A percentile compares a stretch with the other conserved stretches of the same genome.
These are phyloP conservation scores for Acromyrmex echinatior DNA, from an alignment of 1,140 invertebrate species.

Conservation along the genomic window DNA sequence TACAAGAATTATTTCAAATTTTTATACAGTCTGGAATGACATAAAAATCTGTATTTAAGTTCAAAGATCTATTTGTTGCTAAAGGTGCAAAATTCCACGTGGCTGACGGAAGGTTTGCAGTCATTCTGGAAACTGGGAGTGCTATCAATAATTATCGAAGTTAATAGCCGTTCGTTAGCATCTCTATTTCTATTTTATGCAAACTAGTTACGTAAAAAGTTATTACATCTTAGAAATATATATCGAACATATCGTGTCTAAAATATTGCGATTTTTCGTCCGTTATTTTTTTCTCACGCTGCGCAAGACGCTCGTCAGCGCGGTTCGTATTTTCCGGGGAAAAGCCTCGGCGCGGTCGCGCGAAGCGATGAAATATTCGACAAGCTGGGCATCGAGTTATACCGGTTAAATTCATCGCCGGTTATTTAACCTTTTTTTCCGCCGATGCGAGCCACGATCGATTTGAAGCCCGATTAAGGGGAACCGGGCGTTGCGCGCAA, in stretches of 20 bases:
- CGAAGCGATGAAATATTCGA: constrained; percentile 65
- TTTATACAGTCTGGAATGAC: too few relatives aligned
- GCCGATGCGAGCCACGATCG: constrained; percentile 44
- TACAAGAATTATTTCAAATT: too few relatives aligned
- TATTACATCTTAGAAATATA: background rate
- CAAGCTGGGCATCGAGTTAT: constrained; percentile 56
- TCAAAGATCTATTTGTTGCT: too few relatives aligned
- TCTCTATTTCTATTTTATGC: too few relatives aligned
- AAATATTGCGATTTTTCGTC: background rate
- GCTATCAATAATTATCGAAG: background rate
- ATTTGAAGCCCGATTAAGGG: constrained; percentile 58
- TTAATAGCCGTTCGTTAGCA: background rate
- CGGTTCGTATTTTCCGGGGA: constrained; percentile 6
- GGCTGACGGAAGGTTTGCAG: too few relatives aligned
- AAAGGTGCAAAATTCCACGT: too few relatives aligned
- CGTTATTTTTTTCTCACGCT: background rate
- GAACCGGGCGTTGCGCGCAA: constrained; percentile 46
- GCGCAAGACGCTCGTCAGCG: background rate
- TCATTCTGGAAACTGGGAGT: too few relatives aligned
- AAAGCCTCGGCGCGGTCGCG: constrained; percentile 28
- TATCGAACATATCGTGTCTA: too few relatives aligned
- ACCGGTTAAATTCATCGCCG: constrained; percentile 55
- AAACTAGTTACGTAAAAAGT: background rate
- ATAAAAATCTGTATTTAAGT: too few relatives aligned
- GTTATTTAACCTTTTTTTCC: constrained; percentile 63